These are phyloP conservation scores for Bombus superbus DNA, from an alignment of 1,140 invertebrate species.

Conservation along the genomic window DNA sequence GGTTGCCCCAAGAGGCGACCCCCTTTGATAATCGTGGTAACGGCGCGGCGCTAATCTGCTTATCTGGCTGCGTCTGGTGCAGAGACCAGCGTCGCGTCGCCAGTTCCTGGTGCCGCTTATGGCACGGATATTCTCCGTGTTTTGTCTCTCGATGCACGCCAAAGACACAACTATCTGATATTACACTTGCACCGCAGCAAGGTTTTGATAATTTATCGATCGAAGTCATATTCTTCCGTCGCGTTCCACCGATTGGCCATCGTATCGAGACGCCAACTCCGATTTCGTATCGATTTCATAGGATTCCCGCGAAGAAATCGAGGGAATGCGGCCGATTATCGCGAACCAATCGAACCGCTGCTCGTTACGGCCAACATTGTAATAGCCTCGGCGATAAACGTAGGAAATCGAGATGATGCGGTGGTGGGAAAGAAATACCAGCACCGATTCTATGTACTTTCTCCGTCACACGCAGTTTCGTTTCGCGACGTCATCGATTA, in stretches of 20 bases:
- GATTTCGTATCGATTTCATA: constrained; percentile 20
- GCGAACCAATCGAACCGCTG: not conserved
- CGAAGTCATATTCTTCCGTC: constrained; percentile 25
- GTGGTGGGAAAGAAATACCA: not conserved
- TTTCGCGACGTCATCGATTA: not conserved
- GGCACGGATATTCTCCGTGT: constrained; percentile 39
- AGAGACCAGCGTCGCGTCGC: constrained; percentile 30
- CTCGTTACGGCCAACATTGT: not conserved
- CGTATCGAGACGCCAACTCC: not conserved
- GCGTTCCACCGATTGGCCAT: constrained; percentile 1
- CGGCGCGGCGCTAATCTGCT: constrained; percentile 30
- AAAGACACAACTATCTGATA: constrained; percentile 60
- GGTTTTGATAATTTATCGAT: constrained; percentile 53
- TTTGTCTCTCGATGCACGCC: constrained; percentile 53
- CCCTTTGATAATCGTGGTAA: constrained; percentile 4
- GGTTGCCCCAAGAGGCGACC: not conserved
- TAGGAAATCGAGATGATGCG: not conserved
- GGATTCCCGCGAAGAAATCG: not conserved
- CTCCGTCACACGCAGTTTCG: no score
- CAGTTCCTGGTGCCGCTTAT: not conserved
- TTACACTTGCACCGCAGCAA: constrained; percentile 32
- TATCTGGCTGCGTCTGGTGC: constrained; percentile 33
- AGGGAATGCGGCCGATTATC: constrained; percentile 18
- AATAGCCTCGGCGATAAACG: constrained; percentile 24
- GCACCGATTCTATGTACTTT: not conserved